Evolutionary conservation across 2,888 invertebrate species (phyloP).

Genomic region (Pristionchus mayeri): DNA sequence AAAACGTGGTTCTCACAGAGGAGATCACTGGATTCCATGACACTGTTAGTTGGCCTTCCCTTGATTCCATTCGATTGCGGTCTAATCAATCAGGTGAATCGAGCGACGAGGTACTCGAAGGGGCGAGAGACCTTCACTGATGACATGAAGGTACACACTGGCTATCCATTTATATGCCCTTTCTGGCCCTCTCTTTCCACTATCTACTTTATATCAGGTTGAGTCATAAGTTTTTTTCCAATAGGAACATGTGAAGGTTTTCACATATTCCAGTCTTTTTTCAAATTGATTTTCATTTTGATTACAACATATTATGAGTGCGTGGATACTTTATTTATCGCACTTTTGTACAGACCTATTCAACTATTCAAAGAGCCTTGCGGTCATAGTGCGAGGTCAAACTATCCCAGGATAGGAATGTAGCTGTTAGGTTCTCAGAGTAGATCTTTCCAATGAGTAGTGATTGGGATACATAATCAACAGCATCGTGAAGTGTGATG

Average conservation of each 20-base stretch:
- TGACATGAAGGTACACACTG: slow-evolving; percentile 59
- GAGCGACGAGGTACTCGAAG: slow-evolving; percentile 43
- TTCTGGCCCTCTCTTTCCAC: background rate
- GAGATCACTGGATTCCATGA: slow-evolving; percentile 82
- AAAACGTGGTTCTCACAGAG: slow-evolving; percentile 91
- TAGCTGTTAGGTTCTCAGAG: too few relatives aligned
- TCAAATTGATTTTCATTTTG: background rate
- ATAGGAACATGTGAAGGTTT: too few relatives aligned
- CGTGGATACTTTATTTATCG: too few relatives aligned
- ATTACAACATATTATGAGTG: too few relatives aligned
- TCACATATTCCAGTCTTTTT: background rate
- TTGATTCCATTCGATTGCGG: background rate
- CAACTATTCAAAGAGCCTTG: too few relatives aligned
- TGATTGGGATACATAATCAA: too few relatives aligned
- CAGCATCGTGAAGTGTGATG: too few relatives aligned
- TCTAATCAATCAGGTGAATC: background rate
- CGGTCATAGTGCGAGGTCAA: too few relatives aligned
- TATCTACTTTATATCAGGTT: background rate
- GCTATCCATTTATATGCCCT: background rate
- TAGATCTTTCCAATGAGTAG: too few relatives aligned
- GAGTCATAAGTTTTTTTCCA: too few relatives aligned
- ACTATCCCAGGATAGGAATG: too few relatives aligned
- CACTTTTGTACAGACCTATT: too few relatives aligned
- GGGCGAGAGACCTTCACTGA: slow-evolving; percentile 58
- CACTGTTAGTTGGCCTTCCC: background rate